Conservation (phyloP, 2,888 invertebrate genomes). For the Xestia xanthographa region DNA sequence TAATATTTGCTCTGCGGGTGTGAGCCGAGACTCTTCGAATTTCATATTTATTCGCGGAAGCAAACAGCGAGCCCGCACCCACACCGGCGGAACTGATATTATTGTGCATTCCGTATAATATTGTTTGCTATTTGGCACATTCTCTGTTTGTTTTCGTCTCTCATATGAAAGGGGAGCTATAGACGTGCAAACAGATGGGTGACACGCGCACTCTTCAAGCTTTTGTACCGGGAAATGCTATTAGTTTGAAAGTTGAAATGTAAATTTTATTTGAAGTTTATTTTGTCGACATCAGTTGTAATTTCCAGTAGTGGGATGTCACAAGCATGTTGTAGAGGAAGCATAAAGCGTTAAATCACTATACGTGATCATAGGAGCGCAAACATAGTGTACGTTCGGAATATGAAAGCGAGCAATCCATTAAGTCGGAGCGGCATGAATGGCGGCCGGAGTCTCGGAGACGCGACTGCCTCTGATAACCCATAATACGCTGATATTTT, state of each 20-base stretch:
- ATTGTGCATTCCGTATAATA: slow-evolving; percentile 91
- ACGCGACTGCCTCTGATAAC: slow-evolving; percentile 89
- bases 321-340: slow-evolving; percentile 68
- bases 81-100: slow-evolving; percentile 89
- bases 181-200: slow-evolving; percentile 88
- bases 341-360: slow-evolving; percentile 83
- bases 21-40: slow-evolving; percentile 88
- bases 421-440: slow-evolving; percentile 86
- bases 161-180: slow-evolving; percentile 90
- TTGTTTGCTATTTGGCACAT: slow-evolving; percentile 91
- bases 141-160: slow-evolving; percentile 90
- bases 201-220: slow-evolving; percentile 82
- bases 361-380: slow-evolving; percentile 86
- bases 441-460: slow-evolving; percentile 83
- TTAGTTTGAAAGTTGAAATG: slow-evolving; percentile 82
- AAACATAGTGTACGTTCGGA: slow-evolving; percentile 84
- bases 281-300: slow-evolving; percentile 61
- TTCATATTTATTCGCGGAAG: slow-evolving; percentile 90
- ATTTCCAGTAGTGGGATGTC: slow-evolving; percentile 61
- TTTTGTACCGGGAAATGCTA: slow-evolving; percentile 85
- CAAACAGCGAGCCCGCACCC: slow-evolving; percentile 84
- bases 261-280: slow-evolving; percentile 78
- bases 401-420: slow-evolving; percentile 90
- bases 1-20: slow-evolving; percentile 88
- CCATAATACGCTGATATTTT: slow-evolving; percentile 90